Evolutionary conservation across 2,797 vertebrate genomes (phyloP).

Genomic region (Morelia viridis): DNA sequence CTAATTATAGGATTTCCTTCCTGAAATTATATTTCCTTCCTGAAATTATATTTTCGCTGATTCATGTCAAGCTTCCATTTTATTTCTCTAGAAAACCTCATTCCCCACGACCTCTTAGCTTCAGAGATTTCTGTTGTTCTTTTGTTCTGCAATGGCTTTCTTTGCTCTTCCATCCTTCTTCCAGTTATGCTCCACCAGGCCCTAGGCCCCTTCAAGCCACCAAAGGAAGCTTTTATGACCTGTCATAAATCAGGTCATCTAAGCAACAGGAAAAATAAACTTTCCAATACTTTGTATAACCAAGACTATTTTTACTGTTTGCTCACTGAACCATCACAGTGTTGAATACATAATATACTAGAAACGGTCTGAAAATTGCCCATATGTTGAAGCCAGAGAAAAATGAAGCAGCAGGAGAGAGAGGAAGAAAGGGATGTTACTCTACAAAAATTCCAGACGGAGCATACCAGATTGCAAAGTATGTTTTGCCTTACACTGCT

Average conservation of each 20-base stretch:
- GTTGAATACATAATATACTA: neutral
- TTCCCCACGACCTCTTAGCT: neutral
- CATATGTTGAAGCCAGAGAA: neutral
- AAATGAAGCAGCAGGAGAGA: neutral
- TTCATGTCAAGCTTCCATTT: neutral
- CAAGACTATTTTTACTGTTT: neutral
- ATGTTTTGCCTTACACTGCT: neutral
- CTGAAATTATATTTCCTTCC: neutral
- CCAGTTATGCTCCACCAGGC: neutral
- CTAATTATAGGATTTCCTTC: no score
- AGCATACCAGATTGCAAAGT: neutral
- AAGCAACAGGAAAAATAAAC: neutral
- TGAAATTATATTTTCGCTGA: neutral
- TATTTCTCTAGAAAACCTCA: neutral
- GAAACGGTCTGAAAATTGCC: neutral
- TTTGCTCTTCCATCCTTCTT: neutral
- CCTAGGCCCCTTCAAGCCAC: neutral
- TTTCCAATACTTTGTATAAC: neutral
- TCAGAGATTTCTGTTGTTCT: neutral
- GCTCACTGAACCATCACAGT: neutral
- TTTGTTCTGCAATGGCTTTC: neutral
- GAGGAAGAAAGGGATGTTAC: neutral
- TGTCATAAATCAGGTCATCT: neutral
- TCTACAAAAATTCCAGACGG: neutral
- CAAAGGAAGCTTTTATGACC: neutral